Conservation (phyloP, 1,140 invertebrate species). For the Apis dorsata region DNA sequence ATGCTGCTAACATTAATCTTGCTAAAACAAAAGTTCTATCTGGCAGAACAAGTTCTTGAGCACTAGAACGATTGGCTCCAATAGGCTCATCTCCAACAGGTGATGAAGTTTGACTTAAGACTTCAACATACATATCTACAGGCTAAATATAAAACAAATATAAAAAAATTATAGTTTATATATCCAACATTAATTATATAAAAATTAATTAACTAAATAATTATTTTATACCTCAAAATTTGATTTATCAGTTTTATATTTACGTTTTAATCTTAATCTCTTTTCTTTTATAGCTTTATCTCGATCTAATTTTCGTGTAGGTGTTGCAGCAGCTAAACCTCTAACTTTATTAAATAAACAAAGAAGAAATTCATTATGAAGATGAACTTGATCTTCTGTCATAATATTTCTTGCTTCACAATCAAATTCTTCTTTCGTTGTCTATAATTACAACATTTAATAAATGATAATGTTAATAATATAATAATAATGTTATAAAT, state of each 20-base stretch:
- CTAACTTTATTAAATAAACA: constrained; percentile 90
- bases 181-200: not conserved
- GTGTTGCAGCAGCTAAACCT: constrained; percentile 82
- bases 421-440: constrained; percentile 90
- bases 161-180: not conserved
- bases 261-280: constrained; percentile 81
- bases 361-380: constrained; percentile 91
- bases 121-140: constrained; percentile 78
- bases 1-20: constrained; percentile 88
- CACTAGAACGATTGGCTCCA: constrained; percentile 81
- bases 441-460: constrained; percentile 70
- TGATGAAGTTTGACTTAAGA: constrained; percentile 75
- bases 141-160: constrained; percentile 62
- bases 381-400: constrained; percentile 85
- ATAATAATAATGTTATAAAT: not conserved
- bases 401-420: constrained; percentile 86
- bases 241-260: constrained; percentile 83
- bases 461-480: not conserved
- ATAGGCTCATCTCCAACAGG: constrained; percentile 78
- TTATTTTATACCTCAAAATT: constrained; percentile 82
- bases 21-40: constrained; percentile 89
- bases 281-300: constrained; percentile 79
- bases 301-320: constrained; percentile 70
- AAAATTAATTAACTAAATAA: not conserved
- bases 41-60: constrained; percentile 86